Conservation (phyloP, 92 coral and sea anemone species). For the Scolanthus callimorphus region DNA sequence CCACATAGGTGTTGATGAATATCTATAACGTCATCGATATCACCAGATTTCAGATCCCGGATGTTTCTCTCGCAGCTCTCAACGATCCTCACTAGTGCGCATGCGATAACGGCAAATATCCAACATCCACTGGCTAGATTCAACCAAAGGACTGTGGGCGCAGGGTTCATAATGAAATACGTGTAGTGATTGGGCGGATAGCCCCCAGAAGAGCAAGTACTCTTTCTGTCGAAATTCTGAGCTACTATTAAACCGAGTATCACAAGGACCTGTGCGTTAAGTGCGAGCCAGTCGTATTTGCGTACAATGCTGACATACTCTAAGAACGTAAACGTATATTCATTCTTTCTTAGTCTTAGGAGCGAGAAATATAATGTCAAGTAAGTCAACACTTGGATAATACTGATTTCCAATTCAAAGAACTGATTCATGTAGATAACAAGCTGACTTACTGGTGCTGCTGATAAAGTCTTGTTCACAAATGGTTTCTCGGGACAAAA, state of each 20-base stretch:
- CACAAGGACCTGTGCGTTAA: neutral
- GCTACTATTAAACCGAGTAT: neutral
- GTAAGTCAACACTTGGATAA: neutral
- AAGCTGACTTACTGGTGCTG: neutral
- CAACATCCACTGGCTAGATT: neutral
- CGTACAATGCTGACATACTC: neutral
- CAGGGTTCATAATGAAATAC: neutral
- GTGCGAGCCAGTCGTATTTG: neutral
- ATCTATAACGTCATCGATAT: neutral
- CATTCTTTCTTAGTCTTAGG: neutral
- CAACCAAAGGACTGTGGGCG: neutral
- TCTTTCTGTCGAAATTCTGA: neutral
- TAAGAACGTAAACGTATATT: neutral
- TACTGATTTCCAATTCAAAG: neutral
- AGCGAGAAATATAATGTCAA: neutral
- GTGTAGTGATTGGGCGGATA: neutral
- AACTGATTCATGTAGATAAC: neutral
- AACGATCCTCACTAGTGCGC: neutral
- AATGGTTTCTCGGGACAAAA: neutral
- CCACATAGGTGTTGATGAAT: neutral
- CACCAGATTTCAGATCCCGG: neutral
- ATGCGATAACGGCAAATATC: constrained; percentile 1
- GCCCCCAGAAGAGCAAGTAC: neutral
- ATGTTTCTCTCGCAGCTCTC: neutral
- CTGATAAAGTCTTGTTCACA: neutral